Conservation (phyloP, 92 coral and sea anemone genomes). For the Actinernus sp. region DNA sequence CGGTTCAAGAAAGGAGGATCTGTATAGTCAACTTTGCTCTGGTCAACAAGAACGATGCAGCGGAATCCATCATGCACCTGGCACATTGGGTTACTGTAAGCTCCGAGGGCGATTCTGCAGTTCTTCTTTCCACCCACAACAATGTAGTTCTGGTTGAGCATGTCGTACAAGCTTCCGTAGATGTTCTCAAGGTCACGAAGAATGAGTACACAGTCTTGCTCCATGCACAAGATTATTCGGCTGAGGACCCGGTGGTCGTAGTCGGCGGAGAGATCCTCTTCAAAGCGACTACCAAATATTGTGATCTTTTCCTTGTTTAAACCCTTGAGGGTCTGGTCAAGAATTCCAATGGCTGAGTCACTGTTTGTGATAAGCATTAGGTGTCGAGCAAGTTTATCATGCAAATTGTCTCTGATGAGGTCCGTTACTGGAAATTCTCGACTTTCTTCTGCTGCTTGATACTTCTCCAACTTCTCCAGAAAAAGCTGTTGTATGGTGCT, state of each 20-base stretch:
- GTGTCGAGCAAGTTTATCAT: constrained; percentile 87
- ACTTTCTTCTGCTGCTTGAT: constrained; percentile 32
- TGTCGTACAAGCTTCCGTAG: constrained; percentile 98
- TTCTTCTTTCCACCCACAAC: constrained; percentile 96
- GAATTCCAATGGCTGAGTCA: constrained; percentile 95
- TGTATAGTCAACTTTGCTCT: constrained; percentile 84
- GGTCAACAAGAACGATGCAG: constrained; percentile 92
- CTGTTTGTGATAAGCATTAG: constrained; percentile 96
- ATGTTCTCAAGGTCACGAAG: constrained; percentile 92
- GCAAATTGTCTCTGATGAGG: constrained; percentile 83
- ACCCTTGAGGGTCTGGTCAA: constrained; percentile 73
- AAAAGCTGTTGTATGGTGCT: constrained; percentile 73
- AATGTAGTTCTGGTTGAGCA: constrained; percentile 96
- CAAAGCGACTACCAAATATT: constrained; percentile 94
- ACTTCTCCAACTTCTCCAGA: constrained; percentile 55
- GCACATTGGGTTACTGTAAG: constrained; percentile 98
- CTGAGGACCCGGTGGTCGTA: constrained; percentile 93
- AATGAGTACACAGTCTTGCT: constrained; percentile 88
- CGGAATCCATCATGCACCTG: constrained; percentile 98
- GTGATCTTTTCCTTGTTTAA: constrained; percentile 92
- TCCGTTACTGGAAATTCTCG: constrained; percentile 55
- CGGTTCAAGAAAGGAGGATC: constrained; percentile 99
- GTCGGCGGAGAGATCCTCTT: constrained; percentile 96
- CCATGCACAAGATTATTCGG: constrained; percentile 98
- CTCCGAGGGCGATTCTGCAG: constrained; percentile 97